phyloP scores from a whole-genome alignment of 2,888 invertebrate genomes.

The Didymodactylos carnosus region DNA sequence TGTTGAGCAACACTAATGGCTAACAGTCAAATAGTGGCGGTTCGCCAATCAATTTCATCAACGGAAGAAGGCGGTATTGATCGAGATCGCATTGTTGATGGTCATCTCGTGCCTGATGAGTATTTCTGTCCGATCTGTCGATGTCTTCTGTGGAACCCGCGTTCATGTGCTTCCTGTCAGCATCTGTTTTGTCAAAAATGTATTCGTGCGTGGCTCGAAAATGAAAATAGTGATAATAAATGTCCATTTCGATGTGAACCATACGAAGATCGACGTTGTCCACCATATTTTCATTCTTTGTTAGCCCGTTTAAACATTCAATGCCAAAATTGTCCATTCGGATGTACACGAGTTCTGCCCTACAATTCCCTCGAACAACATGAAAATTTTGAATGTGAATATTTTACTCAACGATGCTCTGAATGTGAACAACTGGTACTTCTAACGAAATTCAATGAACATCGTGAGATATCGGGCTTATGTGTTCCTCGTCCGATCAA shows the following conservation, averaged over 20 bases:
- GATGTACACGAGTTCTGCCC: background rate
- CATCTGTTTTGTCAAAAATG: background rate
- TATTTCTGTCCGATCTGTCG: background rate
- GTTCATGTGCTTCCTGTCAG: background rate
- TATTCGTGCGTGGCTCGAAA: background rate
- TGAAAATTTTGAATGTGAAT: background rate
- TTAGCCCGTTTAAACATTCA: background rate
- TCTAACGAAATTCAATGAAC: too few species aligned
- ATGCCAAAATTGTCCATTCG: background rate
- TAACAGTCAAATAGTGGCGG: too few species aligned
- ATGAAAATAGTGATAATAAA: background rate
- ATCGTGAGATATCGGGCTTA: too few species aligned
- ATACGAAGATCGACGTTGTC: background rate
- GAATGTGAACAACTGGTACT: background rate
- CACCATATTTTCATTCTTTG: background rate
- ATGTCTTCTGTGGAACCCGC: background rate
- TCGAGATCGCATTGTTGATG: background rate
- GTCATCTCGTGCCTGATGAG: background rate
- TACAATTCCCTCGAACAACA: background rate
- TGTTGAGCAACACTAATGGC: too few species aligned
- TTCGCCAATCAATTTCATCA: too few species aligned
- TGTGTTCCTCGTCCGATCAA: too few species aligned
- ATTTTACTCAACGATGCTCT: background rate
- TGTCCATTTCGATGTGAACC: background rate
- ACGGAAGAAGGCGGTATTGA: background rate